Percentiles rank a stretch among this genome's conserved stretches.
Evolutionary conservation across 1,140 invertebrate genomes (phyloP).

Genomic region (Copidosoma floridanum): DNA sequence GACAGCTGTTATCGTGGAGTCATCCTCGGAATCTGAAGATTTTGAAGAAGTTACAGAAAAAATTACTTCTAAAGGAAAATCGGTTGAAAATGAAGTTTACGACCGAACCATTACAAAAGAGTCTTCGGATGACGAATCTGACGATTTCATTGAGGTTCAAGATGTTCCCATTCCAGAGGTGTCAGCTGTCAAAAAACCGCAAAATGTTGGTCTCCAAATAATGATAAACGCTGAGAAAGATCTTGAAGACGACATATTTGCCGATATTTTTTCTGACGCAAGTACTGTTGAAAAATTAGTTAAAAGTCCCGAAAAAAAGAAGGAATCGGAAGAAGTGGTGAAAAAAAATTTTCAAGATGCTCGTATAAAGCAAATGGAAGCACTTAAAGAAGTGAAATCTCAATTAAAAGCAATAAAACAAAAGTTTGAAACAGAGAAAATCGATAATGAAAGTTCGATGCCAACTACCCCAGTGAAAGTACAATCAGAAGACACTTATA

Average conservation of each 20-base stretch:
- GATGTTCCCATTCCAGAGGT: slow-evolving; percentile 35
- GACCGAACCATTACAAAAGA: not conserved
- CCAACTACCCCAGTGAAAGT: not conserved
- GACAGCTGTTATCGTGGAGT: slow-evolving; percentile 6
- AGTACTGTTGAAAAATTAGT: not conserved
- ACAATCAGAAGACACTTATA: not conserved
- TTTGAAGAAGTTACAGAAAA: slow-evolving; percentile 29
- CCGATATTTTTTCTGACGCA: slow-evolving; percentile 38
- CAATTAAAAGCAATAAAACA: not conserved
- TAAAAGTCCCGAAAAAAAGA: slow-evolving; percentile 24
- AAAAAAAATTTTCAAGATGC: no score
- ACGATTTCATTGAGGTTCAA: slow-evolving; percentile 52
- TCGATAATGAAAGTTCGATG: not conserved
- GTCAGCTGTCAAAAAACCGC: not conserved
- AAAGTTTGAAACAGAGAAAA: not conserved
- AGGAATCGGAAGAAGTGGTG: not conserved
- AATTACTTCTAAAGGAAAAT: slow-evolving; percentile 14
- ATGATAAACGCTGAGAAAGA: slow-evolving; percentile 39
- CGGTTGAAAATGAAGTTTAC: not conserved
- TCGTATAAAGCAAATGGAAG: no score
- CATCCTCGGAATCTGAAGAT: slow-evolving; percentile 50
- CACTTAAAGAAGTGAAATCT: not conserved
- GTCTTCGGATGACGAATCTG: slow-evolving; percentile 49
- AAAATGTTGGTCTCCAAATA: slow-evolving; percentile 38
- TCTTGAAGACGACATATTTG: slow-evolving; percentile 68